Percentiles rank a stretch among this genome's conserved stretches.
phyloP scores from a whole-genome alignment of 1,140 invertebrate genomes.

The Tetragonula clypearis region DNA sequence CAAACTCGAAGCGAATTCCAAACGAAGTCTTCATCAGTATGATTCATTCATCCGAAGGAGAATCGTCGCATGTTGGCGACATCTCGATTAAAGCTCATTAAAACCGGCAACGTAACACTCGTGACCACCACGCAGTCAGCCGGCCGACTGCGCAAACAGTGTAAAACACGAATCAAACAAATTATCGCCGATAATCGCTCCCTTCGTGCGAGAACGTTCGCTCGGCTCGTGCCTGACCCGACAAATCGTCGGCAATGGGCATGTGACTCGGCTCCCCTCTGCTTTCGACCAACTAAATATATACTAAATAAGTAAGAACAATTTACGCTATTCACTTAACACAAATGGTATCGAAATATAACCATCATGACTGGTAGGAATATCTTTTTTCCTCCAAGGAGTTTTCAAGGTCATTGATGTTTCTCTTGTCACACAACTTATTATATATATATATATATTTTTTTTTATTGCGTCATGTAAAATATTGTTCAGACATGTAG shows the following conservation, averaged over 20 bases:
- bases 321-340: too few species aligned
- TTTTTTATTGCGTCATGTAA: too few species aligned
- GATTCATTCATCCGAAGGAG: slow-evolving; percentile 61
- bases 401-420: too few species aligned
- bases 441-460: too few species aligned
- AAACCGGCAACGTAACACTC: slow-evolving; percentile 52
- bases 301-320: background rate
- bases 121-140: slow-evolving; percentile 18
- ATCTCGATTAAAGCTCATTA: slow-evolving; percentile 59
- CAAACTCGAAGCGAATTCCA: background rate
- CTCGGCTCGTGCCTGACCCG: background rate
- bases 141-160: slow-evolving; percentile 9
- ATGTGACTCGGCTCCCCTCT: background rate
- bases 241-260: background rate
- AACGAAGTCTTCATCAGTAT: background rate
- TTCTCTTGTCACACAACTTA: too few species aligned
- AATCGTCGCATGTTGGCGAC: slow-evolving; percentile 50
- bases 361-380: too few species aligned
- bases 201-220: background rate
- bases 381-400: too few species aligned
- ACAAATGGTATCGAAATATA: too few species aligned
- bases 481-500: too few species aligned
- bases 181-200: slow-evolving; percentile 24
- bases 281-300: background rate
- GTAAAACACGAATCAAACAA: slow-evolving; percentile 41